A percentile compares a stretch with the other conserved stretches of the same genome.
These are phyloP conservation scores for Dione vanillae DNA, from an alignment of 2,888 invertebrate species.

Conservation along the genomic window DNA sequence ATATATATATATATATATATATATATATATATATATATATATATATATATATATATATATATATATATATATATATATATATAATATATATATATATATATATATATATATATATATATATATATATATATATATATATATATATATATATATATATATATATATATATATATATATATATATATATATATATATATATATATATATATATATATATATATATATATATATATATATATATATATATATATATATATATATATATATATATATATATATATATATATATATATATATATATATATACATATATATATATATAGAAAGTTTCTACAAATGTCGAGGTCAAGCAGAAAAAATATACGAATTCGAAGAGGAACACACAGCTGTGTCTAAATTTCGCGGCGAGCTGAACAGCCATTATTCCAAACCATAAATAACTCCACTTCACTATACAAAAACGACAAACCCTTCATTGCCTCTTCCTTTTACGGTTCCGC, in stretches of 20 bases:
- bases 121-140: background rate
- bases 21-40: constrained; percentile 1
- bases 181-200: background rate
- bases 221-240: background rate
- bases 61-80: background rate
- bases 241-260: background rate
- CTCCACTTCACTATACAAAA: constrained; percentile 69
- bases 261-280: background rate
- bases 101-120: background rate
- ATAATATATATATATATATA: background rate
- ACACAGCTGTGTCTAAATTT: constrained; percentile 69
- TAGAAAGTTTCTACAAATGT: constrained; percentile 16
- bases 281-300: background rate
- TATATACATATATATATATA: background rate
- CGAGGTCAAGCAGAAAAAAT: constrained; percentile 41
- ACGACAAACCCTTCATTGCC: constrained; percentile 81
- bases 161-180: constrained; percentile 4
- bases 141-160: background rate
- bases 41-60: background rate
- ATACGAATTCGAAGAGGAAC: constrained; percentile 51
- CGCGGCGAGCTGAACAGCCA: constrained; percentile 64
- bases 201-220: background rate
- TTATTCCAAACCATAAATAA: constrained; percentile 81
- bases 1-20: background rate
- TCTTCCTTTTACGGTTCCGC: constrained; percentile 82